Evolutionary conservation across 2,888 invertebrate genomes (phyloP), one percentile per base, ranked within the genome.

Genomic region (Apamea anceps): DNA sequence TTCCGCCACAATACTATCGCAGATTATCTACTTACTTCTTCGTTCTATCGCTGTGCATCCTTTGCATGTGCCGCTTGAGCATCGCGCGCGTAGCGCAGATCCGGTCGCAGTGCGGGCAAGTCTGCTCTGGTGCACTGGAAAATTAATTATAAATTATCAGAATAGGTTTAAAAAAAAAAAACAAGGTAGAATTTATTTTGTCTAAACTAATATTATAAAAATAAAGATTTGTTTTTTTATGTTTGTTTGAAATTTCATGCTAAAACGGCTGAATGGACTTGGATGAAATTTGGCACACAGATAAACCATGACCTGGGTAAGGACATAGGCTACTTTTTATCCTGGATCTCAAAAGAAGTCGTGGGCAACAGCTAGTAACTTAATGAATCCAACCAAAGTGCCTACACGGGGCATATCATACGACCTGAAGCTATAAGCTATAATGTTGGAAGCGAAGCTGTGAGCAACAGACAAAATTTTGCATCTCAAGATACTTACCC

Each of bases 11-110:
- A 32, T 63, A 18, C 18, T 28, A 28, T 25, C 42, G 1, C 68
- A 21, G 2, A 21, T 68, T 48, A n/a, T 45, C 13, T 45, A 84
- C 92, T 89, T 28, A 94, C 94, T 92, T 92, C 77, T 92, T 93
- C 10, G 91, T 91, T 13, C 93, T 84, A 72, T 93, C 93, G 51
- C 89, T 88, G 87, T 94, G 94, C 94, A 94, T 94, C 13, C 94
- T 79, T 32, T 89, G 88, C 45, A 91, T 87, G 86, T 94, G 94
- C 1, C 91, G 88, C 25, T 89, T 86, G 57, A 94, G 90, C 88
- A 94, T 90, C 48, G 91, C 90, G 5, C 88, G 89, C 15, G 92
- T 92, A 6, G 90, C 91, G 66, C 92, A 91, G 57, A 92, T 90
- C 32, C 93, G 91, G 13, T 87, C 84, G 74, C 94, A 94, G 25